Evolutionary conservation across 2,888 invertebrate species (phyloP), one percentile per base, ranked within the genome.

Genomic region (Euproctis similis): DNA sequence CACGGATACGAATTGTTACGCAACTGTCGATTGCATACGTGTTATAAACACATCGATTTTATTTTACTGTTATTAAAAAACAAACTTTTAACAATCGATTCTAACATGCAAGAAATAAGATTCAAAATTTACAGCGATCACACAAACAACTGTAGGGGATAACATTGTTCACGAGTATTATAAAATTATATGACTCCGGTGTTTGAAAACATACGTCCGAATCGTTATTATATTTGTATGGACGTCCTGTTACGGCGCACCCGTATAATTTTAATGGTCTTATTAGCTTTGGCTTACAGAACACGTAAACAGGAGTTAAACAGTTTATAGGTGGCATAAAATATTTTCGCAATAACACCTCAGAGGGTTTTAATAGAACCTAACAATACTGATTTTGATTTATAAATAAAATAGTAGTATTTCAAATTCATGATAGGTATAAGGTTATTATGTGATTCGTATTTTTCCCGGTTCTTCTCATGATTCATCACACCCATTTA

Each of bases 201-300:
- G 70, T 75, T 78, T 72, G 70, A 64, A 74, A 74, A 77, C 67
- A 76, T 66, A 59, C 59, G 46, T 59, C 36, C 42, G 34, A 56
- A 62, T 69, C 59, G 65, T 69, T 58, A 68, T 14, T 64, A 53
- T 61, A 65, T 68, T 75, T 69, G 65, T 69, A 51, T 53, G 49
- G 51, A 59, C 59, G 56, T 58, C 59, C 63, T 57, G 62, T 60
- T 45, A 64, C 39, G 64, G 53, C 44, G 57, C 49, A 59, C 58
- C 66, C 63, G 53, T 70, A 69, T 73, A 72, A 67, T 66, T 70
- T 73, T 77, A 73, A 73, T 71, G 52, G 58, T 62, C 67, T 66
- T 73, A 77, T 78, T 77, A 73, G 68, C 40, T 61, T 68, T 58
- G 54, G 57, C 54, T 61, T 67, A 63, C 63, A 53, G 55, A 68